Percentiles rank a stretch among this genome's conserved stretches.
phyloP scores from a whole-genome alignment of 1,140 invertebrate genomes.

The Drosophila seguyi region DNA sequence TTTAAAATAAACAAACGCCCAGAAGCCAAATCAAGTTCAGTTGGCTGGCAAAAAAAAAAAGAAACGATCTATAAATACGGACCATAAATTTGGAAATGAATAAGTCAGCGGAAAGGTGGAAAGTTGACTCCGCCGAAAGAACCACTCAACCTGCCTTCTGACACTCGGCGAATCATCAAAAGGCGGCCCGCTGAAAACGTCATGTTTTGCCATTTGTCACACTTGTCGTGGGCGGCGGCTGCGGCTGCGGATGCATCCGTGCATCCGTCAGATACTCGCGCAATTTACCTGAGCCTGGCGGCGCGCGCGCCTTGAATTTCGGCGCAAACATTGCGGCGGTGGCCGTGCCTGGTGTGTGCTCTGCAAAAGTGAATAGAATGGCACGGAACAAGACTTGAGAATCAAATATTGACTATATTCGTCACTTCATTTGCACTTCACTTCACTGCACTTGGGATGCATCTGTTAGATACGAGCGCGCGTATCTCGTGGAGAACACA shows the following conservation, averaged over 20 bases:
- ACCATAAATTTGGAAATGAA: slow-evolving; percentile 63
- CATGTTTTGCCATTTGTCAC: slow-evolving; percentile 68
- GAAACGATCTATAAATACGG: slow-evolving; percentile 63
- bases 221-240: slow-evolving; percentile 16
- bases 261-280: slow-evolving; percentile 26
- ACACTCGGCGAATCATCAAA: slow-evolving; percentile 44
- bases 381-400: slow-evolving; percentile 3
- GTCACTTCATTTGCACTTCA: slow-evolving; percentile 42
- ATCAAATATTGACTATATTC: background rate
- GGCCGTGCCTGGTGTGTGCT: slow-evolving; percentile 61
- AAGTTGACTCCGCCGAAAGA: slow-evolving; percentile 48
- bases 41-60: slow-evolving; percentile 3
- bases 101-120: slow-evolving; percentile 46
- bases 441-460: slow-evolving; percentile 5
- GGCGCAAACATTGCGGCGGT: slow-evolving; percentile 88
- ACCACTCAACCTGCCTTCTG: slow-evolving; percentile 31
- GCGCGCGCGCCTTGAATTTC: slow-evolving; percentile 91
- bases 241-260: slow-evolving; percentile 30
- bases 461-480: slow-evolving; percentile 3
- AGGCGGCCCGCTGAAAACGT: slow-evolving; percentile 62
- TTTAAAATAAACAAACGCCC: slow-evolving; percentile 74
- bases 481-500: slow-evolving; percentile 23
- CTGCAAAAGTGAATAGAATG: slow-evolving; percentile 75
- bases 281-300: slow-evolving; percentile 89
- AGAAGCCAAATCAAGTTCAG: slow-evolving; percentile 66